Evolutionary conservation across 2,888 invertebrate genomes (phyloP), one percentile per base, ranked within the genome.

Genomic region (Petrolisthes manimaculis): DNA sequence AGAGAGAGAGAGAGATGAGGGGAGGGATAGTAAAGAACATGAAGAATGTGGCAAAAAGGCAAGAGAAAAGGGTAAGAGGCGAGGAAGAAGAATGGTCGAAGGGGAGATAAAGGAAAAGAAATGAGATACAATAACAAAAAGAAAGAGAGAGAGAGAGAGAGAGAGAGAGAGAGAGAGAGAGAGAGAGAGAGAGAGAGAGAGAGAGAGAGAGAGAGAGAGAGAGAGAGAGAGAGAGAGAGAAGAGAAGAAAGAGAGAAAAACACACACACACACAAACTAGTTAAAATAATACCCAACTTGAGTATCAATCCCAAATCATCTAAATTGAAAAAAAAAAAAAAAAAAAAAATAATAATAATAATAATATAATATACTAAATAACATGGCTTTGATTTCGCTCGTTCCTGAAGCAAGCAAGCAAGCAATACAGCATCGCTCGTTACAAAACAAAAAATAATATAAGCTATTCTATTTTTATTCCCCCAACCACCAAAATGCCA

Each of bases 161-260:
- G 77, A 77, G 9, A 24, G 77, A 77, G 77, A 24, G 77, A 77
- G 77, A 24, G 77, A 77, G 77, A 14, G 24, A 24, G 69, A 69
- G 83, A 69, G 37, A 83, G 69, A 69, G 51, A 69, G 69, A 79
- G 53, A 54, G 55, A 55, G 79, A 53, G n/a, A n/a, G 53, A 53
- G 55, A 53, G 53, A 55, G 55, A 53, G 18, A 14, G 79, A 79
- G 5, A 54, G 55, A 79, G 4, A 24, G 77, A 77, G 4, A 24
- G 77, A 77, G 24, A 8, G 24, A 24, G 5, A 14, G 77, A 14
- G 9, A 77, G 77, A 5, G 5, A 77, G 24, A 77, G 37, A 37
- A 37, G 12, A 37, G 14, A 14, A 77, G 24, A 77, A 37, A 37
- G 24, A 77, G 77, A 77, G 77, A 77, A 37, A 77, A 37, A 77